Conservation (phyloP, 2,113 vertebrate species). For the Tachuris rubrigastra region DNA sequence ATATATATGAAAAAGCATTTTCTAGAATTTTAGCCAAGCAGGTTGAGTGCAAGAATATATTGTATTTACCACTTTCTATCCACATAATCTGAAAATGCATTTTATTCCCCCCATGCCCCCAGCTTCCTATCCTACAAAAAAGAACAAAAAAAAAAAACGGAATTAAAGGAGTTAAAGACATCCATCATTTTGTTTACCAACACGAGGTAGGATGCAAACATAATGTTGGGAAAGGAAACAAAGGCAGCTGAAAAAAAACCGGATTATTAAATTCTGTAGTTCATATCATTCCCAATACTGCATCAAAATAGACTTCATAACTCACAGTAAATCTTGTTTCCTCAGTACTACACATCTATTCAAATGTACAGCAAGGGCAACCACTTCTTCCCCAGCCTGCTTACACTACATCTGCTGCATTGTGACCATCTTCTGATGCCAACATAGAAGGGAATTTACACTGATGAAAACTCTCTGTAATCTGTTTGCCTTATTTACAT, state of each 20-base stretch:
- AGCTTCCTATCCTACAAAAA: background rate
- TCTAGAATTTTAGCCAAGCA: background rate
- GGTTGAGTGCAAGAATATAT: background rate
- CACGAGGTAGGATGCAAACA: background rate
- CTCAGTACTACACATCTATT: background rate
- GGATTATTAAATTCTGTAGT: background rate
- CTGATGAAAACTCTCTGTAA: background rate
- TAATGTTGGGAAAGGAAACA: background rate
- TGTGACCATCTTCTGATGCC: background rate
- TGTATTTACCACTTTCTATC: background rate
- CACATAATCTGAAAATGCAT: background rate
- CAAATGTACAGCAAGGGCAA: background rate
- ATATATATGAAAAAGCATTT: background rate
- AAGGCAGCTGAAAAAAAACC: background rate
- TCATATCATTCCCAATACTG: background rate
- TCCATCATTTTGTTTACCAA: background rate
- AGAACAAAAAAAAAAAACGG: background rate
- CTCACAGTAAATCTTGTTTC: background rate
- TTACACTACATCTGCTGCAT: background rate
- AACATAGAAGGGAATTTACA: background rate
- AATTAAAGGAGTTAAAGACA: too few species aligned
- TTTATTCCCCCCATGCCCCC: background rate
- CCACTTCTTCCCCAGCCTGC: background rate
- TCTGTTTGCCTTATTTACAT: background rate
- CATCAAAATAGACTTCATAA: background rate